Base-by-base conservation (phyloP, 2,888 invertebrate genomes). In the Germaria angustata region DNA sequence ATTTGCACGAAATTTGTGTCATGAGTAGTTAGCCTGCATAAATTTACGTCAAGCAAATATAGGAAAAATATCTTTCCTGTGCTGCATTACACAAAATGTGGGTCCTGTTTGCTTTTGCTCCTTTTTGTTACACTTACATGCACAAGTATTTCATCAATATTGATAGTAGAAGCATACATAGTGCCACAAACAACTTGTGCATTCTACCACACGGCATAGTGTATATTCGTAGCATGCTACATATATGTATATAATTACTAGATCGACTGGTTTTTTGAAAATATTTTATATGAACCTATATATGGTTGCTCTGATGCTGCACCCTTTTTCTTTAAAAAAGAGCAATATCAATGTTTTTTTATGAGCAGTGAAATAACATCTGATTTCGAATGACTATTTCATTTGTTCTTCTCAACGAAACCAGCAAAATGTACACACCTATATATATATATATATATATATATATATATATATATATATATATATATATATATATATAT, bases 91-190 rank as follows among this genome's bases (percentile, higher is more conserved):
- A 63, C 22, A 32, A 22, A 79, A 79, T 79, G 65, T 72, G 72
- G 79, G 72, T 65, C 72, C 65, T 72, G 57, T 79, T 72, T 79
- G 66, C 53, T 65, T 57, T 65, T 39, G 34, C 41, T 65, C 72
- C 34, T 72, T 34, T 39, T 65, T 51, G 7, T 55, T 22, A 22
- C 49, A 22, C 39, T 13, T 13, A 13, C 22, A 46, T 20, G 20
- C 20, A 22, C n/a, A 20, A 20, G 11, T 46, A 20, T 46, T 46
- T 46, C 46, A 17, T 46, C 46, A 17, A 46, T 20, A 46, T 20
- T 46, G 9, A 22, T 49, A 22, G 22, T 11, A 49, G 22, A 49
- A 22, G 24, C 13, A 24, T 5, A 49, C 9, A 49, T 13, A 49
- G 22, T 49, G 24, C 9, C 13, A 11, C 49, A 49, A 15, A 49